Evolutionary conservation across 2,888 invertebrate genomes (phyloP).

Genomic region (Dolomedes plantarius): DNA sequence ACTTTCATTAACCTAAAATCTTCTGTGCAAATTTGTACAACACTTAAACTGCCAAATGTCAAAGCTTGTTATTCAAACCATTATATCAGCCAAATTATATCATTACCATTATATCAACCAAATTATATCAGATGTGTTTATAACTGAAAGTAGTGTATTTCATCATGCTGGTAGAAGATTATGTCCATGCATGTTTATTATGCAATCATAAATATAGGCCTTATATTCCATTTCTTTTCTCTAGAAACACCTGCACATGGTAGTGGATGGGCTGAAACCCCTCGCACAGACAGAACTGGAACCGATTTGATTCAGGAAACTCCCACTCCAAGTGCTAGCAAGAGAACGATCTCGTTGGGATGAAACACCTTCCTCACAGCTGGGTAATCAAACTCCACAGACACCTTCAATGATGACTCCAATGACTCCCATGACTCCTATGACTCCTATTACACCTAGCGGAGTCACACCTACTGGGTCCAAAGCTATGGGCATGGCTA

Average conservation of each 20-base stretch:
- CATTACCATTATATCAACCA: no score
- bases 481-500: slow-evolving; percentile 99
- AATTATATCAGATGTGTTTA: no score
- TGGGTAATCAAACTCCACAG: slow-evolving; percentile 77
- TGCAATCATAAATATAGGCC: no score
- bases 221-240: no score
- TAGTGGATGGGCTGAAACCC: slow-evolving; percentile 99
- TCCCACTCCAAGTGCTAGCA: slow-evolving; percentile 95
- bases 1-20: no score
- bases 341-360: slow-evolving; percentile 98
- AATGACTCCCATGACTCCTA: slow-evolving; percentile 76
- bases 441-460: slow-evolving; percentile 85
- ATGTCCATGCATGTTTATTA: no score
- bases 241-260: slow-evolving; percentile 97
- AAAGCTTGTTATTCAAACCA: no score
- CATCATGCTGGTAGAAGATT: no score
- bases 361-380: slow-evolving; percentile 89
- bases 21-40: no score
- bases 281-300: slow-evolving; percentile 91
- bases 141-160: no score
- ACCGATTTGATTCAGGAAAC: slow-evolving; percentile 88
- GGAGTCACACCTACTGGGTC: slow-evolving; percentile 91
- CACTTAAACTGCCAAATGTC: no score
- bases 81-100: no score
- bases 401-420: slow-evolving; percentile 74